Base-by-base conservation (phyloP, 1,140 invertebrate species). In the Adoxophyes honmai region DNA sequence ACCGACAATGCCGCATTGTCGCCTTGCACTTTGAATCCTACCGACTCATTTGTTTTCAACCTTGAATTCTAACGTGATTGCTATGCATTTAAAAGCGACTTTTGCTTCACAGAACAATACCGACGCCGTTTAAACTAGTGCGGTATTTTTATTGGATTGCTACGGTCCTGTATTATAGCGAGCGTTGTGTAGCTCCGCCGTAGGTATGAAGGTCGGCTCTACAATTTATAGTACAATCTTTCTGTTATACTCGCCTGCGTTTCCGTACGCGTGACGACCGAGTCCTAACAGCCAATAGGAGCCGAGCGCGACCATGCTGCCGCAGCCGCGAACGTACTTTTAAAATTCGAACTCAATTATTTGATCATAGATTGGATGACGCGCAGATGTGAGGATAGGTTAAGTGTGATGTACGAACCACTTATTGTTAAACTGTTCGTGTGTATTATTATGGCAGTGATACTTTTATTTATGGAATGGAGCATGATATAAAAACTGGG, bases 341-440 rank as follows among this genome's bases (percentile, higher is more conserved):
- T 58, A 52, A 64, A 58, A 60, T 64, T 18, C 44, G 57, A 57
- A 54, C 59, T 37, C 52, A 60, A 39, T 60, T 42, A 44, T 60
- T 57, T 51, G 14, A 28, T 55, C 55, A 55, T 55, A 60, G 55
- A 60, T 56, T 48, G 16, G 42, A 48, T 48, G 42, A n/a, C 42
- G 16, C 42, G 42, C 42, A 48, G 42, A 48, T 48, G 42, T 48
- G 42, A 5, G 21, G 42, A 48, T 48, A n/a, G 42, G 42, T 48
- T 48, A 48, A 48, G 42, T 48, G 42, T 48, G 4, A 21, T 48
- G 10, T 48, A 48, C 42, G 42, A 48, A 28, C n/a, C 42, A 48
- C 4, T 18, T 28, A 28, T 48, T 48, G 21, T 10, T 7, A 14
- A 9, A 44, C 8, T 48, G 3, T 28, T 28, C 11, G 18, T 48